These are phyloP conservation scores for Lepidochrysops patricia DNA, from an alignment of 2,888 invertebrate genomes.

Conservation along the genomic window DNA sequence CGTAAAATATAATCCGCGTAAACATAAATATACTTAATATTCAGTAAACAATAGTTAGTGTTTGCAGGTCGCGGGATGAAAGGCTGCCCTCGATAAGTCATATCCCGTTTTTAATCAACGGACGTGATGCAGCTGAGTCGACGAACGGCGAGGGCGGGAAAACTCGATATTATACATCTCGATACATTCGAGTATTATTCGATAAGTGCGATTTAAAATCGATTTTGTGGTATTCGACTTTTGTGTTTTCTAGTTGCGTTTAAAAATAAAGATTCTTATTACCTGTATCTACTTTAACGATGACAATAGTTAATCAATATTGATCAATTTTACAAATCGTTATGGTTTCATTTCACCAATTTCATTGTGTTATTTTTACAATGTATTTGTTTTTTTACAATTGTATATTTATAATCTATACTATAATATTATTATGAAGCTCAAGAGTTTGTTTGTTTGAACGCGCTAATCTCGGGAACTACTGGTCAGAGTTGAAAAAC, in stretches of 20 bases:
- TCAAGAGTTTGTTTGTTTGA: too few relatives aligned
- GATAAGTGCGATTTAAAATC: neutral
- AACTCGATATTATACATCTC: neutral
- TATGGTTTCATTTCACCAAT: too few relatives aligned
- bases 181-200: neutral
- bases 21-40: neutral
- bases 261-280: too few relatives aligned
- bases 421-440: too few relatives aligned
- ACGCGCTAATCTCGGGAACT: too few relatives aligned
- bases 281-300: too few relatives aligned
- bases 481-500: too few relatives aligned
- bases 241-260: neutral
- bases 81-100: constrained; percentile 2
- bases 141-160: neutral
- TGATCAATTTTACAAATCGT: too few relatives aligned
- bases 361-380: too few relatives aligned
- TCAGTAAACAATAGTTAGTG: neutral
- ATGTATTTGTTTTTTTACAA: too few relatives aligned
- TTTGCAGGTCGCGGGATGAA: constrained; percentile 2
- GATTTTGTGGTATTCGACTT: neutral
- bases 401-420: too few relatives aligned
- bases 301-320: too few relatives aligned
- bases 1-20: neutral
- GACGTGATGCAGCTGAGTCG: neutral
- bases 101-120: constrained; percentile 2